Evolutionary conservation across 2,888 invertebrate species (phyloP).

Genomic region (Lasius platythorax): DNA sequence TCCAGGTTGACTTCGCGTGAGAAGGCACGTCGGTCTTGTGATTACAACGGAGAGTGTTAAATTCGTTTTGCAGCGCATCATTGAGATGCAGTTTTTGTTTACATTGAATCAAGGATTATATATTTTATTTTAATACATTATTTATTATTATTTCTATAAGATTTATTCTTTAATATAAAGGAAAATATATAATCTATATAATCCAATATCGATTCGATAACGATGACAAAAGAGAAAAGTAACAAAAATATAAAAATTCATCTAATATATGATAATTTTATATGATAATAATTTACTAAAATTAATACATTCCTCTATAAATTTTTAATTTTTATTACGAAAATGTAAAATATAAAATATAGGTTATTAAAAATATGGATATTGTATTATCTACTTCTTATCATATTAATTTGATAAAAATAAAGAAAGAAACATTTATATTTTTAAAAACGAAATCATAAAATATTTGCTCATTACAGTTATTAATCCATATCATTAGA

Average conservation of each 20-base stretch:
- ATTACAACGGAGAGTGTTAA: conserved; percentile 28
- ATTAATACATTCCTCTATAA: neutral
- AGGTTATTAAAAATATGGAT: conserved; percentile 14
- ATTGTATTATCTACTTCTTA: neutral
- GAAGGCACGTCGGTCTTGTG: conserved; percentile 27
- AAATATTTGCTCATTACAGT: neutral
- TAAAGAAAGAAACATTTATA: neutral
- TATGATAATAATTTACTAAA: neutral
- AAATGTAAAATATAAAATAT: neutral
- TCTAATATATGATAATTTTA: too few relatives aligned
- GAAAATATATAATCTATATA: neutral
- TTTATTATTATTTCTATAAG: neutral
- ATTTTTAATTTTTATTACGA: conserved; percentile 1
- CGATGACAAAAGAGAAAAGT: neutral
- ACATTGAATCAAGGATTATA: neutral
- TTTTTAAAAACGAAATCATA: neutral
- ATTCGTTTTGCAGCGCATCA: conserved; percentile 2
- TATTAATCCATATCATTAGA: neutral
- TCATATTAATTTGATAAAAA: neutral
- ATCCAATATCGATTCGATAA: neutral
- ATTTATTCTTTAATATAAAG: neutral
- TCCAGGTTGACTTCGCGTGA: conserved; percentile 39
- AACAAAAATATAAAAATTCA: neutral
- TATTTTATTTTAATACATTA: neutral
- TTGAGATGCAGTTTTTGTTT: neutral